Conservation (phyloP, 2,113 vertebrate species). For the Chloropsis cyanopogon region DNA sequence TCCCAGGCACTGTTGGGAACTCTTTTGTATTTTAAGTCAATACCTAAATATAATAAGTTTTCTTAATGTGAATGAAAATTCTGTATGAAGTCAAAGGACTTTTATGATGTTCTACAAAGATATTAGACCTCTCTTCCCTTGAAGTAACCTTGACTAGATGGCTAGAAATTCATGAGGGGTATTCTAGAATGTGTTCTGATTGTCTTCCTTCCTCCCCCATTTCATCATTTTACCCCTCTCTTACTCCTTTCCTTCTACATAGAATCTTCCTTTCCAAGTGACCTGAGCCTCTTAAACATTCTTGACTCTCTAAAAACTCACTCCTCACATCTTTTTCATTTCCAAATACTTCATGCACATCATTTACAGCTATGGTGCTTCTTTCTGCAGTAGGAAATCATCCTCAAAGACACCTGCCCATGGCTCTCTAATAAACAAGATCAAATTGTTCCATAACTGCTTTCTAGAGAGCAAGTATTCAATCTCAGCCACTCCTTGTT, state of each 20-base stretch:
- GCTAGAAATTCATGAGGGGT: not conserved
- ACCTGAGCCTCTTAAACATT: not conserved
- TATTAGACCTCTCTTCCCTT: not conserved
- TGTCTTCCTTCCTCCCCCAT: not conserved
- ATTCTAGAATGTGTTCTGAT: not conserved
- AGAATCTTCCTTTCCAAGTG: not conserved
- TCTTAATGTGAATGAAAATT: conserved; percentile 18
- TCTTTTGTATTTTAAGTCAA: conserved; percentile 36
- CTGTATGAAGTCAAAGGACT: not conserved
- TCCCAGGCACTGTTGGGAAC: conserved; percentile 11
- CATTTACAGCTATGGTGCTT: not conserved
- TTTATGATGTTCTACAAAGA: not conserved
- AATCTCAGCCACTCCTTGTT: not conserved
- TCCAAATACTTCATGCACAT: not conserved
- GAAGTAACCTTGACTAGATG: not conserved
- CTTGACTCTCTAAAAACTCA: not conserved
- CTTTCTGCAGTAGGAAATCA: not conserved
- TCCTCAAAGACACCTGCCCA: not conserved
- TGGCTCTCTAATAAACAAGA: not conserved
- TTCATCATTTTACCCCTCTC: not conserved
- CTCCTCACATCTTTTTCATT: not conserved
- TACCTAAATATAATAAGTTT: conserved; percentile 30
- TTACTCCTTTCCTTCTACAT: not conserved
- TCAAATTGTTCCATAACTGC: not conserved
- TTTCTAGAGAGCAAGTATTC: not conserved